Evolutionary conservation across 2,797 vertebrate species (phyloP).

Genomic region (Phoxinus dragarum): DNA sequence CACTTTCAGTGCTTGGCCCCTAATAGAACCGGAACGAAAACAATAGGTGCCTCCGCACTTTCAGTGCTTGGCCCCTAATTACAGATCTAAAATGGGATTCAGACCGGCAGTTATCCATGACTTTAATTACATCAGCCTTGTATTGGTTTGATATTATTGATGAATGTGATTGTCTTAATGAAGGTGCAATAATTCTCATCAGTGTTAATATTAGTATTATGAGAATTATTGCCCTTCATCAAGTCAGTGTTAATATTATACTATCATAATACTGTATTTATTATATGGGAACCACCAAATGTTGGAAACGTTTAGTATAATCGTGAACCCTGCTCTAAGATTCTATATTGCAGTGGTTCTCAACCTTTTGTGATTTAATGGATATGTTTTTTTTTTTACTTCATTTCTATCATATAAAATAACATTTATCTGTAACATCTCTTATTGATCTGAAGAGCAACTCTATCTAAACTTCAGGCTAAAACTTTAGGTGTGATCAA

Average conservation of each 20-base stretch:
- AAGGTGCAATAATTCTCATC: too few relatives aligned
- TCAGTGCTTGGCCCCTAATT: too few relatives aligned
- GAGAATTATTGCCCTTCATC: too few relatives aligned
- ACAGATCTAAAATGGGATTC: neutral
- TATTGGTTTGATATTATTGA: neutral
- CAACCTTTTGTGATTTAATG: neutral
- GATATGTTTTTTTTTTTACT: neutral
- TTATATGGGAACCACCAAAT: neutral
- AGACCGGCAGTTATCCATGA: neutral
- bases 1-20: too few relatives aligned
- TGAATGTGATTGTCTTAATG: neutral
- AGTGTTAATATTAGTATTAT: too few relatives aligned
- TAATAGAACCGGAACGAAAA: too few relatives aligned
- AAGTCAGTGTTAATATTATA: neutral
- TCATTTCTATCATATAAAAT: neutral
- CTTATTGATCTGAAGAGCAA: neutral
- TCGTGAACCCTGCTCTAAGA: neutral
- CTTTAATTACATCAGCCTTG: neutral
- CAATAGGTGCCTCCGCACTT: too few relatives aligned
- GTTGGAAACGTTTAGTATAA: neutral
- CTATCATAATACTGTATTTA: neutral
- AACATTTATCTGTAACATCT: neutral
- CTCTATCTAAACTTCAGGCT: neutral
- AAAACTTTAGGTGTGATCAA: constrained; percentile 1
- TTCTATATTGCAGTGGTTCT: neutral